phyloP scores from a whole-genome alignment of 1,140 invertebrate genomes.

The Phocides pigmalion region DNA sequence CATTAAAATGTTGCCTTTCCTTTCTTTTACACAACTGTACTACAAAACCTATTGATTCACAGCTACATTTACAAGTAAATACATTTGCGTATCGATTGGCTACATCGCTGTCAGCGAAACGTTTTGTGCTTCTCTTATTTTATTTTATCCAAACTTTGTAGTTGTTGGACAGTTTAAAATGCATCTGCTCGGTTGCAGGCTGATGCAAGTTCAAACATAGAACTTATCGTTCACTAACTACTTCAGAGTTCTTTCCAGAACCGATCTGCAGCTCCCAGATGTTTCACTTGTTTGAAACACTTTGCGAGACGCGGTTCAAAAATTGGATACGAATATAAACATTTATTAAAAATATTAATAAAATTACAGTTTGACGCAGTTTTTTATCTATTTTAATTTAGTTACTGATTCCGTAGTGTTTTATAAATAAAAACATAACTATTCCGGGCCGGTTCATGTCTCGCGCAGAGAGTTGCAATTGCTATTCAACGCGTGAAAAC shows the following conservation, averaged over 20 bases:
- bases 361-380: no score
- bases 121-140: slow-evolving; percentile 20
- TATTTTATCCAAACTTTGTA: slow-evolving; percentile 35
- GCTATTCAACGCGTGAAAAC: no score
- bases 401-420: no score
- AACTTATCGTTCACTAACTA: slow-evolving; percentile 55
- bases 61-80: neutral
- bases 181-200: slow-evolving; percentile 40
- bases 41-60: no score
- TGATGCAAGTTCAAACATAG: slow-evolving; percentile 55
- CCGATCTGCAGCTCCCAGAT: slow-evolving; percentile 24
- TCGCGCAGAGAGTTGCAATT: no score
- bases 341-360: no score
- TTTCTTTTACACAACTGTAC: no score
- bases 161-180: slow-evolving; percentile 50
- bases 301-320: slow-evolving; percentile 19
- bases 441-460: no score
- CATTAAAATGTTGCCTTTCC: no score
- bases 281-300: slow-evolving; percentile 26
- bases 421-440: no score
- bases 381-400: no score
- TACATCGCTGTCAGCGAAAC: slow-evolving; percentile 17
- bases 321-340: slow-evolving; percentile 17
- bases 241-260: slow-evolving; percentile 43
- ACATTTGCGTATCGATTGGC: slow-evolving; percentile 15